Evolutionary conservation across 2,888 invertebrate genomes (phyloP).

Genomic region (Frankliniella fusca): DNA sequence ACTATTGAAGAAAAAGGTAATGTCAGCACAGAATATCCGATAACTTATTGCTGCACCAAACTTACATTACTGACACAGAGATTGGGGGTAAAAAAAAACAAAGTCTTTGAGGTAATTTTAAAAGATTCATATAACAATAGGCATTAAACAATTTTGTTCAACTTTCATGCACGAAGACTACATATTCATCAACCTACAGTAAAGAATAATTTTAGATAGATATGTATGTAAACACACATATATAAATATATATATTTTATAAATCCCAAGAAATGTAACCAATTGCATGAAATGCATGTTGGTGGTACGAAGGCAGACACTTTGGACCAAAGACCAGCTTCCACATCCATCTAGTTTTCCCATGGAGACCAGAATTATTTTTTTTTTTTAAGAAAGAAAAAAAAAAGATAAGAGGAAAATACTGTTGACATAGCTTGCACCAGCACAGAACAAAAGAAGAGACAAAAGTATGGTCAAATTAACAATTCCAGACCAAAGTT

Average conservation of each 20-base stretch:
- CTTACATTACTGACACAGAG: conserved; percentile 18
- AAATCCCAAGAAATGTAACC: no score
- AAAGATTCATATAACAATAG: not conserved
- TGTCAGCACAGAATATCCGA: conserved; percentile 34
- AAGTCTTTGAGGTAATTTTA: conserved; percentile 53
- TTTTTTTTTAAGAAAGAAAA: not conserved
- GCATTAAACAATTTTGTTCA: conserved; percentile 35
- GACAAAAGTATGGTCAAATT: conserved; percentile 1
- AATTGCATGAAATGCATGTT: conserved; percentile 11
- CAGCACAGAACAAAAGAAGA: not conserved
- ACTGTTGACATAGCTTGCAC: conserved; percentile 10
- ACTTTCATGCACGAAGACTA: conserved; percentile 36
- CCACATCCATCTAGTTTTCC: not conserved
- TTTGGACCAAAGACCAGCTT: conserved; percentile 12
- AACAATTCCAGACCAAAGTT: not conserved
- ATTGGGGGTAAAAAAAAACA: conserved; percentile 51
- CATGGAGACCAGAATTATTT: not conserved
- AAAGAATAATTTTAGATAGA: no score
- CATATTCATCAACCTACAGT: conserved; percentile 21
- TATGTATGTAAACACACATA: no score
- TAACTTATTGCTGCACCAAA: not conserved
- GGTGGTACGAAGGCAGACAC: conserved; percentile 24
- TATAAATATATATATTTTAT: no score
- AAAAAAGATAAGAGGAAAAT: not conserved
- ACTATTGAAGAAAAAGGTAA: conserved; percentile 32